These are phyloP conservation scores for Hyles lineata DNA, from an alignment of 2,888 invertebrate species.

Conservation along the genomic window DNA sequence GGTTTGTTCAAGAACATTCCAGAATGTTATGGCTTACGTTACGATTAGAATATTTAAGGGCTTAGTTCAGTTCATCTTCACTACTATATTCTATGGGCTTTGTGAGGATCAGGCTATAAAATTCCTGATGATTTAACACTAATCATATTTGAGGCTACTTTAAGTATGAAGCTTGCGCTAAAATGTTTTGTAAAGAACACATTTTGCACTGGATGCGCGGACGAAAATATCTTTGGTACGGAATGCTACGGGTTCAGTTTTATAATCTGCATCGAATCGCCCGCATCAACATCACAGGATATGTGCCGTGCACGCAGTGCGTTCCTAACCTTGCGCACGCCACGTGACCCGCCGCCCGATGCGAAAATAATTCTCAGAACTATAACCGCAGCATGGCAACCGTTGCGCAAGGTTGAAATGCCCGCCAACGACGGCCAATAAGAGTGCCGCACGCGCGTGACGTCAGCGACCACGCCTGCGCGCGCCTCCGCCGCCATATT, in stretches of 20 bases:
- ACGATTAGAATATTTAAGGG: no score
- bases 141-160: no score
- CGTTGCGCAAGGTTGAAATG: conserved; percentile 79
- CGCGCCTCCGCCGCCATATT: conserved; percentile 80
- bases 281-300: conserved; percentile 22
- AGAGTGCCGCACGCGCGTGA: conserved; percentile 62
- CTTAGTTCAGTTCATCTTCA: no score
- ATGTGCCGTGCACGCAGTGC: not conserved
- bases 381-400: conserved; percentile 76
- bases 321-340: conserved; percentile 34
- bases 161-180: no score
- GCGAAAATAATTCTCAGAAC: conserved; percentile 73
- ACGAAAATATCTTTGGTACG: not conserved
- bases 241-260: not conserved
- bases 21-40: no score
- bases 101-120: no score
- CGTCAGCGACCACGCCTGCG: conserved; percentile 84
- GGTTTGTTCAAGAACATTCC: no score
- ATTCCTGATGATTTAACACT: no score
- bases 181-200: no score
- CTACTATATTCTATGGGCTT: no score
- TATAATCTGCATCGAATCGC: conserved; percentile 5
- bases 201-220: not conserved
- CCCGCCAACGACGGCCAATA: conserved; percentile 67
- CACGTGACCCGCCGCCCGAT: conserved; percentile 51